Base-by-base conservation (phyloP, 2,113 vertebrate species). In the Muscicapa adusta region DNA sequence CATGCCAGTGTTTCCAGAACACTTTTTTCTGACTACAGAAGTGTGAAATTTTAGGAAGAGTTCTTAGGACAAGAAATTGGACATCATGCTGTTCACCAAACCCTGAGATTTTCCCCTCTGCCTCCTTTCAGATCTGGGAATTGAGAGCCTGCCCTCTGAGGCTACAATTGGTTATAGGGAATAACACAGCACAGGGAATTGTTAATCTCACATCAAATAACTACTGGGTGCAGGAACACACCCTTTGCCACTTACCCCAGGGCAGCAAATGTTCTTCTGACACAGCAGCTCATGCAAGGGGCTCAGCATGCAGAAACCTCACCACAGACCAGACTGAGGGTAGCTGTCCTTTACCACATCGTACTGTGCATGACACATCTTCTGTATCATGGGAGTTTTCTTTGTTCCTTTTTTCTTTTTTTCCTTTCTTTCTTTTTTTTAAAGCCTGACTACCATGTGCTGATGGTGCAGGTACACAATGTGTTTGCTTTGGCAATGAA, bases 401-500 rank as follows among this genome's bases (percentile, higher is more conserved):
- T 78, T 74, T 93, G 40, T 78, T 94, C 77, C 68, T 86, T 85
- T 82, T 48, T 45, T 5, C 2, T 24, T 43, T 43, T 48, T 43
- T 43, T 19, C 8, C 40, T 62, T 47, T 24, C 24, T n/a, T 54
- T 45, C 24, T 48, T 71, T 57, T 57, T 62, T 57, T 38, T 5
- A 34, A 68, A 80, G 57, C 48, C n/a, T 91, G 90, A 81, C 65
- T 77, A 91, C 88, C 74, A 75, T 68, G 61, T 96, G 89, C 70
- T 92, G 89, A 40, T 78, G 66, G 89, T 75, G 96, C 85, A 93
- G 94, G 95, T 95, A 89, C 93, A 78, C 53, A 82, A 8, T 68
- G 65, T 96, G 92, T 95, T 96, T 91, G 77, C 89, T 85, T 95
- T 96, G 95, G 89, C 93, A 95, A 36, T 57, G 81, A 88, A 85